phyloP scores from a whole-genome alignment of 2,888 invertebrate species.

The Synanthedon vespiformis region DNA sequence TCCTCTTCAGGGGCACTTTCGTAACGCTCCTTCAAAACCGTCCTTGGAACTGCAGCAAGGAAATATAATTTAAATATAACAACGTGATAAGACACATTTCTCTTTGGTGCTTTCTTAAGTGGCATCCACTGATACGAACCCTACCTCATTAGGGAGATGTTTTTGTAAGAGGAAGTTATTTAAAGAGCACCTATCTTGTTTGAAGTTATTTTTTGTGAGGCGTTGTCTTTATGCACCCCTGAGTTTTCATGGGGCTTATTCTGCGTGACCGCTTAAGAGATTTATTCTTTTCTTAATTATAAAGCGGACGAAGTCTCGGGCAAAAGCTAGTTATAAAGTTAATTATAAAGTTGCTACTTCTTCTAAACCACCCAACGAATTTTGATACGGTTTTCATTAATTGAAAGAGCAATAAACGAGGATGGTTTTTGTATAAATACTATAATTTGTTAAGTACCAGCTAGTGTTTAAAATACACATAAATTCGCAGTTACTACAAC shows the following conservation, averaged over 20 bases:
- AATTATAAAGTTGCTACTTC: too few relatives aligned
- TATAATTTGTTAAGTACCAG: too few relatives aligned
- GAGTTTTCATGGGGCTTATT: background rate
- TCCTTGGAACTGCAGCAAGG: conserved; percentile 78
- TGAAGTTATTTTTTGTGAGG: background rate
- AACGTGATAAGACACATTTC: conserved; percentile 17
- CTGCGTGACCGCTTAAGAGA: background rate
- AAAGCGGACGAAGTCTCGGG: too few relatives aligned
- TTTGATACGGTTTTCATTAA: too few relatives aligned
- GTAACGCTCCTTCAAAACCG: conserved; percentile 85
- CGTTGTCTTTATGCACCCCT: too few relatives aligned
- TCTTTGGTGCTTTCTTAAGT: conserved; percentile 12
- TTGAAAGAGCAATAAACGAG: too few relatives aligned
- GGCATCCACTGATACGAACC: conserved; percentile 18
- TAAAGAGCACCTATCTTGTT: background rate
- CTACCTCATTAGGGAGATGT: conserved; percentile 14
- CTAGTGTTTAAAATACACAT: too few relatives aligned
- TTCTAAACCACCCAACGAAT: too few relatives aligned
- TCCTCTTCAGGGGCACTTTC: conserved; percentile 84
- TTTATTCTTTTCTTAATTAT: background rate
- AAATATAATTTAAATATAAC: conserved; percentile 29
- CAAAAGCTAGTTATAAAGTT: too few relatives aligned
- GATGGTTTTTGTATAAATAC: too few relatives aligned
- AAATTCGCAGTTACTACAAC: too few relatives aligned
- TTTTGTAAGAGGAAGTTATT: background rate